Evolutionary conservation across 30 jellyfish, hydroid and myxozoan species (phyloP), one percentile per base, ranked within the genome.

Genomic region (Aurelia sp.): DNA sequence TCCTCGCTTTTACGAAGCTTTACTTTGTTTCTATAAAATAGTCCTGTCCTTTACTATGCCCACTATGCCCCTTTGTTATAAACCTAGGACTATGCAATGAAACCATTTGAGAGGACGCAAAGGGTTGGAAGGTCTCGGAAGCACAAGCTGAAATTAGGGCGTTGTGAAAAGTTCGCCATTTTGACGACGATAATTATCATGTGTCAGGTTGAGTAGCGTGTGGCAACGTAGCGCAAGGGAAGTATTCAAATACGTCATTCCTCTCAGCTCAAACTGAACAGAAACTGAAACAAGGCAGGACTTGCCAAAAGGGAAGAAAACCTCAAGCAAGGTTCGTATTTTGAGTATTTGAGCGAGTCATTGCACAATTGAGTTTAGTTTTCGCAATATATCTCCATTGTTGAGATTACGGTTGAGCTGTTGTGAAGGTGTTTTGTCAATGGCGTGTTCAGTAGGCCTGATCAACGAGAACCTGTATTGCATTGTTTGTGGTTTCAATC

Each of bases 211-310:
- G 78, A 84, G 73, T 71, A 60, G 93, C 93, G 81, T 72, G 87
- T 73, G 93, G 86, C 79, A 71, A 73, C 82, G 73, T 76, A 82
- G 93, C 86, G 93, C 93, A 84, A 60, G 86, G 81, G 79, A 82
- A 67, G 85, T 82, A 57, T 78, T 63, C 79, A 31, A 78, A 20
- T 13, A 40, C 51, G 66, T 23, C 19, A 23, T 44, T 44, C 35
- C 69, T 59, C 31, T 18, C 33, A 18, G 23, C 69, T 59, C 23
- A n/a, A 13, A 13, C 33, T 5, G 33, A 59, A 59, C 69, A 59
- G 69, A 59, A 59, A 59, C 69, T 21, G 16, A 21, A 21, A 59
- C 35, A 21, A 59, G 69, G 35, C 33, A 11, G 23, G 69, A 18
- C 2, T 59, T 59, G 30, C 69, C 23, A 59, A 13, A 59, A 59